Evolutionary conservation across 2,797 vertebrate genomes (phyloP).

Genomic region (Gallinago solitaria): DNA sequence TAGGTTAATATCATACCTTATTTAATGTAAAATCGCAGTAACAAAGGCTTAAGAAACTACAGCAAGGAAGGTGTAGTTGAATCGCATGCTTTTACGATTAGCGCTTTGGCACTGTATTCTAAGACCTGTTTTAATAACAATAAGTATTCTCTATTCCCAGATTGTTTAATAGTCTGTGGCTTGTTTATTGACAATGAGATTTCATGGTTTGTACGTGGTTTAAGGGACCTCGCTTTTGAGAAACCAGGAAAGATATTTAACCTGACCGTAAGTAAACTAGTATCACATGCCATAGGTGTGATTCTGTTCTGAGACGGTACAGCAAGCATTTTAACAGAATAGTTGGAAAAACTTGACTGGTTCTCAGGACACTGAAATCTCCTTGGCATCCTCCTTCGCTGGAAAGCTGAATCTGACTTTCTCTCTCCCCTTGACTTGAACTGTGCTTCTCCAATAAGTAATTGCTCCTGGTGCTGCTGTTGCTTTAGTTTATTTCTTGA

Average conservation of each 20-base stretch:
- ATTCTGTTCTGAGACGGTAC: not conserved
- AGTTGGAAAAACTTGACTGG: not conserved
- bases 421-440: not conserved
- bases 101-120: not conserved
- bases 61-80: not conserved
- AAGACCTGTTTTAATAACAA: not conserved
- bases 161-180: not conserved
- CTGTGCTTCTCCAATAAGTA: conserved; percentile 1
- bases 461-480: conserved; percentile 24
- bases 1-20: accelerated
- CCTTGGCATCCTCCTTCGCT: not conserved
- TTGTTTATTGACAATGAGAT: not conserved
- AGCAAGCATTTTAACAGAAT: not conserved
- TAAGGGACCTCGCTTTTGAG: not conserved
- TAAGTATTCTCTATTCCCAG: not conserved
- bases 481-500: conserved; percentile 2
- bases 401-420: not conserved
- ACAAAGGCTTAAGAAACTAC: not conserved
- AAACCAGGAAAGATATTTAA: not conserved
- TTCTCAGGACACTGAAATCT: not conserved
- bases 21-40: not conserved
- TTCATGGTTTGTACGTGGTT: not conserved
- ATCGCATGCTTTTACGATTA: not conserved
- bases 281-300: not conserved
- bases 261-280: not conserved